These are phyloP conservation scores for Gnathonemus longibarbis DNA, from an alignment of 2,113 vertebrate species.

Conservation along the genomic window DNA sequence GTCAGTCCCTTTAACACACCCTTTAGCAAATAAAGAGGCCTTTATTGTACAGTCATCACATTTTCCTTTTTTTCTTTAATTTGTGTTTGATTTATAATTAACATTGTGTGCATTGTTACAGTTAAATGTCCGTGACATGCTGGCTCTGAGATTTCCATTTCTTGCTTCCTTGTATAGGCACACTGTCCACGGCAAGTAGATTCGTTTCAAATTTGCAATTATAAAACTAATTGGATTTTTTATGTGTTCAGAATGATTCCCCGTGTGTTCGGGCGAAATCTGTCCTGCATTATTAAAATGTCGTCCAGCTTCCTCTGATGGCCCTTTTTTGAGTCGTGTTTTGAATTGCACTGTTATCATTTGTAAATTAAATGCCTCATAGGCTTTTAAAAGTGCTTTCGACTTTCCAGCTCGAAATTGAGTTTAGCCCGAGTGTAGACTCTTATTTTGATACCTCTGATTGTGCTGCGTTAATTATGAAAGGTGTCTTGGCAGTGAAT, in stretches of 20 bases:
- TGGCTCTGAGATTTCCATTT: neutral
- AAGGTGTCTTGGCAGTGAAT: constrained; percentile 4
- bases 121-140: neutral
- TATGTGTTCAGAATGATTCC: neutral
- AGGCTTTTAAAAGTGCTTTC: neutral
- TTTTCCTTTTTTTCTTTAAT: neutral
- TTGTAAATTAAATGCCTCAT: neutral
- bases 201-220: constrained; percentile 3
- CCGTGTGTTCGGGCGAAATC: neutral
- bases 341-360: neutral
- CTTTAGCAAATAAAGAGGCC: neutral
- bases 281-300: neutral
- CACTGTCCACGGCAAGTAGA: neutral
- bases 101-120: neutral
- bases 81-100: constrained; percentile 1
- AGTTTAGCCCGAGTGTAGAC: neutral
- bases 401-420: neutral
- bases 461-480: neutral
- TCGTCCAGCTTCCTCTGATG: neutral
- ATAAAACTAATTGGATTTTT: constrained; percentile 9
- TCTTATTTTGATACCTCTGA: neutral
- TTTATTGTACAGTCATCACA: neutral
- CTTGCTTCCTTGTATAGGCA: neutral
- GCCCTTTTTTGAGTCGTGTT: neutral
- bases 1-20: neutral